Conservation (phyloP, 2,113 vertebrate species). For the Diadophis punctatus region DNA sequence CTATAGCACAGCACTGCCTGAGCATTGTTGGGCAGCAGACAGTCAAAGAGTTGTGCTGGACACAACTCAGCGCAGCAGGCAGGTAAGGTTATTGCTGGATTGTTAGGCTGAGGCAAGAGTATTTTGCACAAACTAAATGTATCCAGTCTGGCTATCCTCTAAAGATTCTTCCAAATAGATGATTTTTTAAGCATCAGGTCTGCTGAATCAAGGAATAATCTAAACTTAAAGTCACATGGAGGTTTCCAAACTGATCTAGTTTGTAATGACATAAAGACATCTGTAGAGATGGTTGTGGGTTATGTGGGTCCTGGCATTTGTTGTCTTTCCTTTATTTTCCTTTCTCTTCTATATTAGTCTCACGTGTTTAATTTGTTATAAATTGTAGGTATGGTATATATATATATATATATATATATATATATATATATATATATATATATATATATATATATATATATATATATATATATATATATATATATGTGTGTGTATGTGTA, state of each 20-base stretch:
- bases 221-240: background rate
- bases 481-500: too few relatives aligned
- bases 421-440: too few relatives aligned
- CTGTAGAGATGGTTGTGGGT: background rate
- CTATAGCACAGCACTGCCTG: slow-evolving; percentile 75
- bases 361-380: background rate
- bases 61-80: slow-evolving; percentile 79
- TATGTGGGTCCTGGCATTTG: background rate
- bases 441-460: too few relatives aligned
- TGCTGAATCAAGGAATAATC: background rate
- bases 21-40: slow-evolving; percentile 87
- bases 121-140: background rate
- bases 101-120: background rate
- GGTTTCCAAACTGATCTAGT: background rate
- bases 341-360: background rate
- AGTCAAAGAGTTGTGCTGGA: slow-evolving; percentile 80
- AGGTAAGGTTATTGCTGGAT: slow-evolving; percentile 62
- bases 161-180: background rate
- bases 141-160: background rate
- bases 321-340: background rate
- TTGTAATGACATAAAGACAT: background rate
- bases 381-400: too few relatives aligned
- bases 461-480: too few relatives aligned
- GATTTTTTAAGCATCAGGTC: background rate
- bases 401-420: background rate